These are phyloP conservation scores for Orthonyx spaldingii DNA, from an alignment of 2,113 vertebrate species.

Conservation along the genomic window DNA sequence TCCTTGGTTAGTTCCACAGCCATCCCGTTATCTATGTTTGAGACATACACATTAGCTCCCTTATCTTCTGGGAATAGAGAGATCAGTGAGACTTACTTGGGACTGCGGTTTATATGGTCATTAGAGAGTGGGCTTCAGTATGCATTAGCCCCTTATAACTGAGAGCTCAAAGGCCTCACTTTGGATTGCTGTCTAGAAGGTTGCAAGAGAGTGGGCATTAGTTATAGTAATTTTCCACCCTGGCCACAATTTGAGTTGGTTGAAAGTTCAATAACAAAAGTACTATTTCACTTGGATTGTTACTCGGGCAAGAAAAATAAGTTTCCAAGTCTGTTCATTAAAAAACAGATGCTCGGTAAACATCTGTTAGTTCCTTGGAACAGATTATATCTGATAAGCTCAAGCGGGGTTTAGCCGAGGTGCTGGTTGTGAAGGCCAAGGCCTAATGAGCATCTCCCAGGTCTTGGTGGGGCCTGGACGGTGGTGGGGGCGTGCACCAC, in stretches of 20 bases:
- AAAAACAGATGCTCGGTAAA: not conserved
- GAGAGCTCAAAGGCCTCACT: not conserved
- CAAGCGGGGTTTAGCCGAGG: not conserved
- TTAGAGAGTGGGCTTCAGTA: not conserved
- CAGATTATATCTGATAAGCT: not conserved
- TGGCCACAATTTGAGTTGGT: not conserved
- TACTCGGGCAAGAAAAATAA: not conserved
- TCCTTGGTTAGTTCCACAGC: not conserved
- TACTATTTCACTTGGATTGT: not conserved
- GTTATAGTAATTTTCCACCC: not conserved
- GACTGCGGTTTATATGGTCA: not conserved
- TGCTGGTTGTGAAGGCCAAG: not conserved
- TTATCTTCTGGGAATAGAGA: not conserved
- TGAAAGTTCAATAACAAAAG: not conserved
- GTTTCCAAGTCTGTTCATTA: not conserved
- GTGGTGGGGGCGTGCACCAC: accelerated
- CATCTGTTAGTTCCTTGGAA: not conserved
- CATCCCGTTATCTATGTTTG: not conserved
- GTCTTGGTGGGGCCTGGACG: not conserved
- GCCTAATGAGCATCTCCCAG: not conserved
- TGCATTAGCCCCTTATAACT: not conserved
- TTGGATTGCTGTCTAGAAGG: not conserved
- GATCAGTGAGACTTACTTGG: not conserved
- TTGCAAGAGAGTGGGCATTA: not conserved
- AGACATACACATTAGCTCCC: not conserved